A percentile compares a stretch with the other conserved stretches of the same genome.
Conservation (phyloP, 2,797 vertebrate species). For the Eospalax fontanierii region DNA sequence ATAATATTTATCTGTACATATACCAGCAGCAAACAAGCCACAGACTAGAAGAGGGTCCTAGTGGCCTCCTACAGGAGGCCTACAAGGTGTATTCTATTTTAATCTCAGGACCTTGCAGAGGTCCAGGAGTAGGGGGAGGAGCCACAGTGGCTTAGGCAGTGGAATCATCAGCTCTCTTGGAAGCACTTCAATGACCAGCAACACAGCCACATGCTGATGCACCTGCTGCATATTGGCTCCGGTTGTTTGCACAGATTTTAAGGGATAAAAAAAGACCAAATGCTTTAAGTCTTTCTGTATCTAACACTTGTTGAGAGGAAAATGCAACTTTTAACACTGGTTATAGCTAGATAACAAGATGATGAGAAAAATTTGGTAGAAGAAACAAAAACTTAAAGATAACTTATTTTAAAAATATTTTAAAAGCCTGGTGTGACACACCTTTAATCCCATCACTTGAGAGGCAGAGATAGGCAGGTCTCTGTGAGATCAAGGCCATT, state of each 20-base stretch:
- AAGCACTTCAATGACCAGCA: not conserved
- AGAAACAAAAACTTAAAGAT: constrained; percentile 21
- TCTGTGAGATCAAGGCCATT: no score
- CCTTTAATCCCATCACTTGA: no score
- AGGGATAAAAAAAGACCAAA: not conserved
- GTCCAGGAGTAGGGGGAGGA: not conserved
- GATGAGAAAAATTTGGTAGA: not conserved
- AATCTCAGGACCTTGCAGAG: not conserved
- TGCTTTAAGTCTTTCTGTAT: constrained; percentile 43
- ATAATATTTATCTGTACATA: not conserved
- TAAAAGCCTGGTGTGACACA: not conserved
- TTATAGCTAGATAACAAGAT: constrained; percentile 32
- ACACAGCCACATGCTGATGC: not conserved
- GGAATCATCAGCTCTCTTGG: not conserved
- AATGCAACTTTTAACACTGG: constrained; percentile 5
- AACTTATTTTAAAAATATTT: not conserved
- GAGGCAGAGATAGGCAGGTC: no score
- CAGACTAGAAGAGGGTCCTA: not conserved
- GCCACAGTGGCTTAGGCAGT: not conserved
- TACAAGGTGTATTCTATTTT: not conserved
- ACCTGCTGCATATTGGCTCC: not conserved
- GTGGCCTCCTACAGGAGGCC: not conserved
- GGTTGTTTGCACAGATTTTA: not conserved
- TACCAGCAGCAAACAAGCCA: constrained; percentile 1
- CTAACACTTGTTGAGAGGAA: not conserved